Conservation (phyloP, 2,888 invertebrate genomes). For the Stictocephala bisonia region DNA sequence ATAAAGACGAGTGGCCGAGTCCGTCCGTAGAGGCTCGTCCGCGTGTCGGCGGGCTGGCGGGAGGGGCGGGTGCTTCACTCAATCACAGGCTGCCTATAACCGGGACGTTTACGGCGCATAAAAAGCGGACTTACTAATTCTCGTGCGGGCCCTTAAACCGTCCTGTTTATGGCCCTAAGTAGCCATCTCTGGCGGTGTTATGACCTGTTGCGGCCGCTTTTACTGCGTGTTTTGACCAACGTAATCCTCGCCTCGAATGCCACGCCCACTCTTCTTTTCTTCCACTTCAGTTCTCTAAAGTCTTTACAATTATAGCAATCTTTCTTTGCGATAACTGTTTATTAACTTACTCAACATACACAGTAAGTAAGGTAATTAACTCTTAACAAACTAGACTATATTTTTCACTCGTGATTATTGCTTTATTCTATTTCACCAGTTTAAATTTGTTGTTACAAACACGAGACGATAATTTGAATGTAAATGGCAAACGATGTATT, state of each 20-base stretch:
- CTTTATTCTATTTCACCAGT: too few relatives aligned
- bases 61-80: background rate
- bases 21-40: background rate
- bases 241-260: background rate
- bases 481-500: too few relatives aligned
- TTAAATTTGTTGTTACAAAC: too few relatives aligned
- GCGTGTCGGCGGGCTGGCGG: background rate
- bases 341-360: too few relatives aligned
- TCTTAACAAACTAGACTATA: too few relatives aligned
- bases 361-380: too few relatives aligned
- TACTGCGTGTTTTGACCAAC: slow-evolving; percentile 31
- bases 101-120: slow-evolving; percentile 30
- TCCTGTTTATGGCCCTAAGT: slow-evolving; percentile 23
- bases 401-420: too few relatives aligned
- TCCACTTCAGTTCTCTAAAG: background rate
- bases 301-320: too few relatives aligned
- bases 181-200: slow-evolving; percentile 24
- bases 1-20: background rate
- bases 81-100: slow-evolving; percentile 28
- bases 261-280: too few relatives aligned
- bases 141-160: slow-evolving; percentile 6
- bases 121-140: slow-evolving; percentile 39
- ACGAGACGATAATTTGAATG: too few relatives aligned
- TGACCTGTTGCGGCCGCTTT: slow-evolving; percentile 17
- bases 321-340: too few relatives aligned